Evolutionary conservation across 1,140 invertebrate genomes (phyloP).

Genomic region (Calycopis cecrops): DNA sequence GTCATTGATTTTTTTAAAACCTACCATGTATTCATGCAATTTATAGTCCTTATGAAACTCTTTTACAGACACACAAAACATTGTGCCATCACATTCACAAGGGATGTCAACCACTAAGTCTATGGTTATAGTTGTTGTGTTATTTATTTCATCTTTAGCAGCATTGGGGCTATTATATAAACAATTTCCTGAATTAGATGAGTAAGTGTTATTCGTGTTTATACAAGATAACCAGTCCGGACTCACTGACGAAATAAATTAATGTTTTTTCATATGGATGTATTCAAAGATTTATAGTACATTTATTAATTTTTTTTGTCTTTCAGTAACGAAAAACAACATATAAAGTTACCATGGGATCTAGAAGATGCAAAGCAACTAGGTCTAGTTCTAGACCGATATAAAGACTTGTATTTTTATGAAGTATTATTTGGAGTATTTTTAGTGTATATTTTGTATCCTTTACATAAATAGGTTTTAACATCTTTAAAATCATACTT

Average conservation of each 20-base stretch:
- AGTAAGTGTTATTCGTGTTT: slow-evolving; percentile 78
- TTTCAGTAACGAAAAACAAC: slow-evolving; percentile 90
- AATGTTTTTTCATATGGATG: too few relatives aligned
- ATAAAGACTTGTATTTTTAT: slow-evolving; percentile 96
- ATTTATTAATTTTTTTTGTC: slow-evolving; percentile 17
- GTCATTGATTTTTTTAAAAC: neutral
- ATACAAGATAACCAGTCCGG: neutral
- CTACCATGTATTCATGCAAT: too few relatives aligned
- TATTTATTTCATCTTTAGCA: slow-evolving; percentile 80
- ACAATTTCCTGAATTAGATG: slow-evolving; percentile 87
- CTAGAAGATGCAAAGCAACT: slow-evolving; percentile 98
- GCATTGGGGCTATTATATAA: slow-evolving; percentile 81
- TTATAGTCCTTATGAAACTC: too few relatives aligned
- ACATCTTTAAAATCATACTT: too few relatives aligned
- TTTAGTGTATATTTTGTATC: slow-evolving; percentile 98
- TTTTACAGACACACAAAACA: slow-evolving; percentile 17
- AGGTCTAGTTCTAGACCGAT: slow-evolving; percentile 91
- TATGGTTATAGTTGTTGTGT: slow-evolving; percentile 75
- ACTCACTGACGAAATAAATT: too few relatives aligned
- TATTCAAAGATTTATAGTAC: too few relatives aligned
- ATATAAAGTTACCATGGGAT: slow-evolving; percentile 94
- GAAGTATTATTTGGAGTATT: slow-evolving; percentile 94
- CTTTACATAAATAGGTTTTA: slow-evolving; percentile 75
- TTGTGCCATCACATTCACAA: slow-evolving; percentile 21
- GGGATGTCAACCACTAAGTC: slow-evolving; percentile 75